These are phyloP conservation scores for Galbula dea DNA, from an alignment of 2,113 vertebrate species.

Conservation along the genomic window DNA sequence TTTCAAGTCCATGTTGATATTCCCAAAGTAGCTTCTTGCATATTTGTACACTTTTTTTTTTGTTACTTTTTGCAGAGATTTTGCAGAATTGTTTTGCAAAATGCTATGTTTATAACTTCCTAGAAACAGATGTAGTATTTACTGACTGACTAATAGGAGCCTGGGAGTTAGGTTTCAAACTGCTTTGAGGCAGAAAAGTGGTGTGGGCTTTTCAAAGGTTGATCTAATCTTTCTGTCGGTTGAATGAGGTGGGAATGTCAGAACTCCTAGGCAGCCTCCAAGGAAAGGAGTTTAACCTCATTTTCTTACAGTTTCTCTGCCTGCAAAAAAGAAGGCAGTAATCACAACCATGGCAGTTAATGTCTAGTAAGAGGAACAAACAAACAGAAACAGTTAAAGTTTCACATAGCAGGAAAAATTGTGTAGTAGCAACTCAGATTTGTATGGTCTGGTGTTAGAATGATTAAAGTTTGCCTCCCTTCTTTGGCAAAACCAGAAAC, in stretches of 20 bases:
- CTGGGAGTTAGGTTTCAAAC: neutral
- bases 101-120: neutral
- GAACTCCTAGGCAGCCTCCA: neutral
- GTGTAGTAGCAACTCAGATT: neutral
- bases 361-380: neutral
- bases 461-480: neutral
- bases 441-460: neutral
- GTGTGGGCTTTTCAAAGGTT: neutral
- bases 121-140: neutral
- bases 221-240: neutral
- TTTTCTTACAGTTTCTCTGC: conserved; percentile 4
- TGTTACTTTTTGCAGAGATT: neutral
- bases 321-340: neutral
- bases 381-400: neutral
- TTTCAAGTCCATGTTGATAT: neutral
- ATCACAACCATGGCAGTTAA: neutral
- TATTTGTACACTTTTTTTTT: neutral
- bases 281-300: neutral
- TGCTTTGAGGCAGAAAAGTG: neutral
- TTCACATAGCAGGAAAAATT: neutral
- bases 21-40: neutral
- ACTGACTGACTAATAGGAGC: neutral
- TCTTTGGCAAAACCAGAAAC: neutral
- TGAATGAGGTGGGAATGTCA: neutral
- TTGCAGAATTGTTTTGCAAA: neutral